A percentile compares a stretch with the other conserved stretches of the same genome.
Evolutionary conservation across 2,797 vertebrate species (phyloP).

Genomic region (Lophius americanus): DNA sequence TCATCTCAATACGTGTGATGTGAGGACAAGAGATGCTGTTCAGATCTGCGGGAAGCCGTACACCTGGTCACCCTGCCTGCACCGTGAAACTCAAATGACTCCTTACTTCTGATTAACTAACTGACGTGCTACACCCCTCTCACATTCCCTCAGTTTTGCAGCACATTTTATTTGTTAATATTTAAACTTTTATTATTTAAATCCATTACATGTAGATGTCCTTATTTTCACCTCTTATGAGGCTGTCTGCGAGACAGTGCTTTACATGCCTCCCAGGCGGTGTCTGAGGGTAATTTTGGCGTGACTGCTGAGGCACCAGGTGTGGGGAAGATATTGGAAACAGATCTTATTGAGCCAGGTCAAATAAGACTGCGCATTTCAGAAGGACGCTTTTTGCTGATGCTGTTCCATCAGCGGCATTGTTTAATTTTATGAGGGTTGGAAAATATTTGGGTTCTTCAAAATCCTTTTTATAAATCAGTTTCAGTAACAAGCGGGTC

Average conservation of each 20-base stretch:
- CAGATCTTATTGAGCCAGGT: slow-evolving; percentile 52
- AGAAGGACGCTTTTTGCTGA: slow-evolving; percentile 45
- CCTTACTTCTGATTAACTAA: not conserved
- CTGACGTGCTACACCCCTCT: not conserved
- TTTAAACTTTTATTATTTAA: slow-evolving; percentile 25
- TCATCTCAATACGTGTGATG: no score
- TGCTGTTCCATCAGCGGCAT: slow-evolving; percentile 25
- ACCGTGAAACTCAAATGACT: not conserved
- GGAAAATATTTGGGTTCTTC: no score
- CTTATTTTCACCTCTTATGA: slow-evolving; percentile 48
- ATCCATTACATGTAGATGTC: slow-evolving; percentile 39
- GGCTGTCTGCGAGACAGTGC: slow-evolving; percentile 35
- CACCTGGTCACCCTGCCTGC: no score
- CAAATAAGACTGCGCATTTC: slow-evolving; percentile 54
- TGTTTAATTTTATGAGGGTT: slow-evolving; percentile 12
- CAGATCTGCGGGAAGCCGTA: no score
- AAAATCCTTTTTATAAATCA: not conserved
- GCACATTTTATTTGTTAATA: slow-evolving; percentile 34
- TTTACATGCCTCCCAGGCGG: slow-evolving; percentile 41
- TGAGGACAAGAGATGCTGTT: no score
- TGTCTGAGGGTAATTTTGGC: slow-evolving; percentile 35
- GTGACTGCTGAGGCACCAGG: slow-evolving; percentile 59
- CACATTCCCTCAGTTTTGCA: slow-evolving; percentile 1
- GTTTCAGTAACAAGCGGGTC: slow-evolving; percentile 7
- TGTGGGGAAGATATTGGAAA: slow-evolving; percentile 69